Conservation (phyloP, 2,113 vertebrate genomes). For the Bostrychus sinensis region DNA sequence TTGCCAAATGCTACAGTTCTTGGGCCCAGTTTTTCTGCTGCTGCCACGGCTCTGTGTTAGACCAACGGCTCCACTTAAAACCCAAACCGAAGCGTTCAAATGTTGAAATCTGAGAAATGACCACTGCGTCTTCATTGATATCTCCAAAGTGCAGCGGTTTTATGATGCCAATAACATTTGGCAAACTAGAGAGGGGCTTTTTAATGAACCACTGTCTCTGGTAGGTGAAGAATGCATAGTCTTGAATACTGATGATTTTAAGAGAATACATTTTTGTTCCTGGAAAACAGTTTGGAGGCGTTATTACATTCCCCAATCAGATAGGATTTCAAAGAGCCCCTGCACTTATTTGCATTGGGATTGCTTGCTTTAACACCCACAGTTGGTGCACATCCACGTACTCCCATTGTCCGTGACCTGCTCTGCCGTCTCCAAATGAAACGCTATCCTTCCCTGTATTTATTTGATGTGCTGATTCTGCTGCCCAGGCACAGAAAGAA, state of each 20-base stretch:
- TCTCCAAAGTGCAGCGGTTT: conserved; percentile 28
- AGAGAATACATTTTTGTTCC: conserved; percentile 32
- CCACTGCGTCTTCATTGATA: conserved; percentile 23
- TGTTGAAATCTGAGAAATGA: conserved; percentile 39
- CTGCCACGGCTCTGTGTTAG: conserved; percentile 57
- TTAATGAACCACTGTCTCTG: conserved; percentile 42
- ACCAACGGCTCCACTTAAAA: conserved; percentile 63
- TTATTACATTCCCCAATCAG: conserved; percentile 53
- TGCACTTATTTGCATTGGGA: conserved; percentile 62
- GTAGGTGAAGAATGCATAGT: conserved; percentile 51
- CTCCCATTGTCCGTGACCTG: conserved; percentile 70
- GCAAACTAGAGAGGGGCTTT: conserved; percentile 26
- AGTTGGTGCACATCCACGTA: conserved; percentile 51
- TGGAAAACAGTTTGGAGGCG: conserved; percentile 50
- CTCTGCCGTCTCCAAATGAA: conserved; percentile 68
- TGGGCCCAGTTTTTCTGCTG: conserved; percentile 42
- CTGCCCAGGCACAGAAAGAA: conserved; percentile 54
- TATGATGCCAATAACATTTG: conserved; percentile 49
- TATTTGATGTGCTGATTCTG: conserved; percentile 79
- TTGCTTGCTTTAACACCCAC: conserved; percentile 51
- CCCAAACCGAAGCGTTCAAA: conserved; percentile 43
- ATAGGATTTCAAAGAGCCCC: conserved; percentile 61
- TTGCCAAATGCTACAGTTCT: conserved; percentile 62
- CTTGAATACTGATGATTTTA: conserved; percentile 55
- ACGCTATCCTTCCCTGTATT: conserved; percentile 66